Evolutionary conservation across 2,113 vertebrate genomes (phyloP).

Genomic region (Centropus bengalensis): DNA sequence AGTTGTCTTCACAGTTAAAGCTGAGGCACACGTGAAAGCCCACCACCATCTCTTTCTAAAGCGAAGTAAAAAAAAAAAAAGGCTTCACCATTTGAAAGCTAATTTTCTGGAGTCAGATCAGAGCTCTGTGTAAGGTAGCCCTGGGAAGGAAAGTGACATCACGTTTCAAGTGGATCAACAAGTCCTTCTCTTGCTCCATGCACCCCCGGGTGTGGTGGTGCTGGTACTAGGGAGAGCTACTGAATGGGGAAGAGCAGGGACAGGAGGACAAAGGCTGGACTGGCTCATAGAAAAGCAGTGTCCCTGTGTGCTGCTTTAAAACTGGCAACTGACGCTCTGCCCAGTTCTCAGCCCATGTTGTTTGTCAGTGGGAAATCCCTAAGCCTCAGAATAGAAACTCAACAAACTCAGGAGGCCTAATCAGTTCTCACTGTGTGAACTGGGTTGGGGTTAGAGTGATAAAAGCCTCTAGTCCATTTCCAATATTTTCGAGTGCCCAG

Average conservation of each 20-base stretch:
- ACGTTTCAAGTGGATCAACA: not conserved
- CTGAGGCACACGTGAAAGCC: not conserved
- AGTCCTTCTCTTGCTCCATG: not conserved
- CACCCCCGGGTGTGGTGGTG: accelerated
- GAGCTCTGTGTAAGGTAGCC: not conserved
- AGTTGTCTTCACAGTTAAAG: not conserved
- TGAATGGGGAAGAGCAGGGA: not conserved
- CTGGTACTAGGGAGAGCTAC: not conserved
- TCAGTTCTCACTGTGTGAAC: not conserved
- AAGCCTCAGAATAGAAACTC: not conserved
- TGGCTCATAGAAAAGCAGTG: not conserved
- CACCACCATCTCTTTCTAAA: not conserved
- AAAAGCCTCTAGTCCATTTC: not conserved
- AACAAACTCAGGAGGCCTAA: not conserved
- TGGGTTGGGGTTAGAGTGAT: not conserved
- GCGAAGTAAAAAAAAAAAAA: not conserved
- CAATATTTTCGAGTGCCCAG: not conserved
- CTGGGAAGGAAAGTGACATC: not conserved
- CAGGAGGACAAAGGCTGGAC: not conserved
- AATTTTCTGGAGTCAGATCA: not conserved
- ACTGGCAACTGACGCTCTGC: not conserved
- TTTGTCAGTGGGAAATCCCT: not conserved
- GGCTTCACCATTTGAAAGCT: not conserved
- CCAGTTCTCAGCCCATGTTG: not conserved
- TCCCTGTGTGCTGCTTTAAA: not conserved